phyloP scores from a whole-genome alignment of 2,113 vertebrate genomes.

The Mesembrinibis cayennensis region DNA sequence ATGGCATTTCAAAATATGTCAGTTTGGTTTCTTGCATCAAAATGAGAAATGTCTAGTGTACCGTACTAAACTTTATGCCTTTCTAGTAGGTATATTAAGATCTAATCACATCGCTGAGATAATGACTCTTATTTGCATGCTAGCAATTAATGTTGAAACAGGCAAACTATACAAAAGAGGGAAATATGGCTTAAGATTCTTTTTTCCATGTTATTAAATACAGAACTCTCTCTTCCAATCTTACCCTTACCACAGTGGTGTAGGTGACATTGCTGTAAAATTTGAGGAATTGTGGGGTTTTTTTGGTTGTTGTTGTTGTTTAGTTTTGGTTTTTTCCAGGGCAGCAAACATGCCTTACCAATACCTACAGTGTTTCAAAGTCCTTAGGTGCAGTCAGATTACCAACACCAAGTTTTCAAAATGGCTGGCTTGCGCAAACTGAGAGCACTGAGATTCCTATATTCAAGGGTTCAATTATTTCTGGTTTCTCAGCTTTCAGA shows the following conservation, averaged over 20 bases:
- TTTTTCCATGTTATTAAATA: background rate
- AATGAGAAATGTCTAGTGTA: background rate
- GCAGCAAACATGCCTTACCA: background rate
- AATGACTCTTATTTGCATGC: background rate
- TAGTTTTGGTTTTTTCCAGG: background rate
- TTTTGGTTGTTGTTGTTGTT: background rate
- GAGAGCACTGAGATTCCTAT: background rate
- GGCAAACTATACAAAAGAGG: background rate
- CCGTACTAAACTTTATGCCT: background rate
- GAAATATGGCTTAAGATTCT: background rate
- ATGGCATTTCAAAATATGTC: background rate
- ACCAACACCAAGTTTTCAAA: background rate
- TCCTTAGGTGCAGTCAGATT: background rate
- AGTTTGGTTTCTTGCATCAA: background rate
- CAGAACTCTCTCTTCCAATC: background rate
- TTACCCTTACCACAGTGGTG: background rate
- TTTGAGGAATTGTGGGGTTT: rapidly evolving
- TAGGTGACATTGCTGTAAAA: background rate
- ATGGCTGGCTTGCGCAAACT: background rate
- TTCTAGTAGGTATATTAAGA: background rate
- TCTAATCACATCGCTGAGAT: background rate
- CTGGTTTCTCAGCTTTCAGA: background rate
- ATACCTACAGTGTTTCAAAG: background rate
- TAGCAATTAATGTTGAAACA: background rate
- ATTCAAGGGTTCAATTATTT: background rate